Percentiles rank a stretch among this genome's conserved stretches.
These are phyloP conservation scores for Gallinago solitaria DNA, from an alignment of 2,797 vertebrate genomes.

Conservation along the genomic window DNA sequence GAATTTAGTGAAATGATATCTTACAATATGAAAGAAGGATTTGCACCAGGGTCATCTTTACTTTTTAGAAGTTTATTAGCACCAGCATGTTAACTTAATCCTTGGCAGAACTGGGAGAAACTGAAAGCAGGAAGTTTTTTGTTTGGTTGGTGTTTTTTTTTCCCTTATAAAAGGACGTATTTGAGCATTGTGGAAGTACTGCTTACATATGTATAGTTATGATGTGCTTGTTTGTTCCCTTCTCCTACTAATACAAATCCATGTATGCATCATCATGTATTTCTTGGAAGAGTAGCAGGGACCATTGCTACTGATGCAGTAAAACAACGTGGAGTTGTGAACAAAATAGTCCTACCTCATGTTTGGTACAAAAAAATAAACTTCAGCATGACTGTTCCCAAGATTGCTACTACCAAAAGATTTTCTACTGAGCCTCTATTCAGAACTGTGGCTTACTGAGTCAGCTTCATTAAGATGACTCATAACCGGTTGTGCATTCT, in stretches of 20 bases:
- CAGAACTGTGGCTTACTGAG: not conserved
- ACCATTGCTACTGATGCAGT: not conserved
- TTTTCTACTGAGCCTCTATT: not conserved
- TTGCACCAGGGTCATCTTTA: not conserved
- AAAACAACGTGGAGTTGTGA: not conserved
- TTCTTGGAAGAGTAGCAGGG: not conserved
- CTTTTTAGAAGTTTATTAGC: not conserved
- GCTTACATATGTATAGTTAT: not conserved
- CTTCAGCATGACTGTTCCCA: not conserved
- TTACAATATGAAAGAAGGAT: constrained; percentile 5
- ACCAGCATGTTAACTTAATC: not conserved
- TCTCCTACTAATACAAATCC: not conserved
- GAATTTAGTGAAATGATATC: not conserved
- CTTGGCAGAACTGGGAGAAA: not conserved
- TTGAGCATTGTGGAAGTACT: not conserved
- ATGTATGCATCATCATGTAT: not conserved
- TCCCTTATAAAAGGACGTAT: not conserved
- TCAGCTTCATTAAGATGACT: not conserved
- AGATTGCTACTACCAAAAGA: not conserved
- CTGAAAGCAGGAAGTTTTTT: not conserved
- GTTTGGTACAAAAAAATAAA: not conserved
- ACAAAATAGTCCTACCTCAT: not conserved
- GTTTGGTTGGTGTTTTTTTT: not conserved
- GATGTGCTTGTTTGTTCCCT: accelerated
- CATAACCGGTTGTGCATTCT: not conserved